These are phyloP conservation scores for Emydoidea blandingii DNA, from an alignment of 2,797 vertebrate genomes.

Conservation along the genomic window DNA sequence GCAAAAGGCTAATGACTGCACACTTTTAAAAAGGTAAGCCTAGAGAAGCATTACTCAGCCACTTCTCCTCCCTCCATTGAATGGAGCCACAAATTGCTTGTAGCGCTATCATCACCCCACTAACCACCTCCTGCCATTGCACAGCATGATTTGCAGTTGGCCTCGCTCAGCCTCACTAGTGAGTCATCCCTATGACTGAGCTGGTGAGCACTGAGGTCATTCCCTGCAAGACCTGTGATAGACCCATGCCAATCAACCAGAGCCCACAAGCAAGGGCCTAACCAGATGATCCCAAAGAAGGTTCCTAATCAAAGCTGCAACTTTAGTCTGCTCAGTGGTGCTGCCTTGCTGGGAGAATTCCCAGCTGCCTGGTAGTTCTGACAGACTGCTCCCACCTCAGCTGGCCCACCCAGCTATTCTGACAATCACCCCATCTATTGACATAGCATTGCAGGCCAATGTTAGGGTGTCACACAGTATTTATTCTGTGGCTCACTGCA, in stretches of 20 bases:
- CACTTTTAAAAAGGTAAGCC: constrained; percentile 10
- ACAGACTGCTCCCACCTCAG: background rate
- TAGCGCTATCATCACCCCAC: background rate
- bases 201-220: background rate
- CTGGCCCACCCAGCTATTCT: background rate
- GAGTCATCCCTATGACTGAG: background rate
- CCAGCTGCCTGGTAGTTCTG: background rate
- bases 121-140: background rate
- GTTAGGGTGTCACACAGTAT: background rate
- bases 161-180: background rate
- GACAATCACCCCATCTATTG: background rate
- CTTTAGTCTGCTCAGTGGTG: background rate
- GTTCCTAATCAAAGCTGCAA: background rate
- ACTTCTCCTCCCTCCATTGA: constrained; percentile 23
- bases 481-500: background rate
- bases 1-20: constrained; percentile 44
- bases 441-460: background rate
- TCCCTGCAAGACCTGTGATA: background rate
- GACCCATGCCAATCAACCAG: background rate
- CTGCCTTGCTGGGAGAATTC: background rate
- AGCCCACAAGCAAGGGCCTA: background rate
- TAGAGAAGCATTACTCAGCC: constrained; percentile 22
- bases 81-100: background rate
- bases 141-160: background rate
- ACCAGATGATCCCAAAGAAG: background rate